Base-by-base conservation (phyloP, 2,888 invertebrate genomes). In the Hanleya hanleyi region DNA sequence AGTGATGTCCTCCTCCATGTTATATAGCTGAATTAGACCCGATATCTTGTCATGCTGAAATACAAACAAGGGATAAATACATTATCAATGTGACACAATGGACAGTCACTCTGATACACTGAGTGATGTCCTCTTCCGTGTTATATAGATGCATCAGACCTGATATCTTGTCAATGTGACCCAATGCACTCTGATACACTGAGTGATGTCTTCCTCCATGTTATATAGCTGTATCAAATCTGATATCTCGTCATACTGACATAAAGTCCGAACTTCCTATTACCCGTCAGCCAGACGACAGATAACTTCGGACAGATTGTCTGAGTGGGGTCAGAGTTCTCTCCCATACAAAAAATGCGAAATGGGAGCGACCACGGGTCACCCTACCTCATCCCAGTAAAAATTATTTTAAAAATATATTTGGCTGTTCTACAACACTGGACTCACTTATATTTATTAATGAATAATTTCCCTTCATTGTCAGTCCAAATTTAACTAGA, bases 211-310 rank as follows among this genome's bases (percentile, higher is more conserved):
- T 67, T 89, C 87, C 57, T 88, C 89, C 61, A 83, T 81, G 41
- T 87, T 89, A 82, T 87, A 90, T 37, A 91, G 78, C 82, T 91
- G 91, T 1, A 89, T 89, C 26, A 89, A 77, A 2, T 90, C 91
- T 15, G 87, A 83, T 33, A 91, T 90, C 67, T 83, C 80, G 57
- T 88, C 87, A 70, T 89, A 89, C 90, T 90, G 78, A 9, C n/a
- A n/a, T n/a, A n/a, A n/a, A n/a, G n/a, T n/a, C n/a, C n/a, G n/a
- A n/a, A n/a, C n/a, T n/a, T n/a, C n/a, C n/a, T n/a, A n/a, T n/a
- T n/a, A n/a, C n/a, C n/a, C n/a, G n/a, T n/a, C n/a, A n/a, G n/a
- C n/a, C n/a, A n/a, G n/a, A n/a, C n/a, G n/a, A n/a, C n/a, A n/a
- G n/a, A n/a, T n/a, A n/a, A n/a, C n/a, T n/a, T n/a, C n/a, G n/a